Base-by-base conservation (phyloP, 2,888 invertebrate genomes). In the Andrena minutula region DNA sequence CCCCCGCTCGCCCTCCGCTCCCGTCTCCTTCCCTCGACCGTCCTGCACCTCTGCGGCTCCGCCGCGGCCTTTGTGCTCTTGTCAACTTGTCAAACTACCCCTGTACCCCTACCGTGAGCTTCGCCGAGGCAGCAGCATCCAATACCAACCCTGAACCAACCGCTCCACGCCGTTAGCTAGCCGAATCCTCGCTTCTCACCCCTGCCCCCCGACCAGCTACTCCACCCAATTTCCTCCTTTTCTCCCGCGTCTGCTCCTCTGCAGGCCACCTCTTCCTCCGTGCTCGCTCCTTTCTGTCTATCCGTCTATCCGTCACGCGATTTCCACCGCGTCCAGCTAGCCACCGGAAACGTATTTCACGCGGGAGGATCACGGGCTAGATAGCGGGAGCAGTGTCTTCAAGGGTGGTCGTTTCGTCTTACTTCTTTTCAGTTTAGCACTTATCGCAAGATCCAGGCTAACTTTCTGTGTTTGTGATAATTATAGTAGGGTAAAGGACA, bases 11-110 rank as follows among this genome's bases (percentile, higher is more conserved):
- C n/a, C 10, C 47, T 35, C 32, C 47, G 20, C 5, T 7, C 4
- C 16, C 41, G 61, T 56, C 53, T 41, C 79, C 49, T 64, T 69
- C 90, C 81, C 73, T 71, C 78, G 81, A 78, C 85, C 80, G 64
- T 61, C 83, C 81, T 79, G 83, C 87, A 73, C 85, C 87, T 87
- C 77, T 83, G 86, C 85, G 88, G 82, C 81, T 88, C 89, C 89
- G 87, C 88, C 94, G 93, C 94, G 94, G 95, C 92, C 93, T 93
- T 93, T 94, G 93, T 94, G 91, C 93, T 93, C 94, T 91, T 93
- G 94, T 94, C 93, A 93, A 94, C 90, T 93, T 94, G 94, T 94
- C 94, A 94, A 94, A 93, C 93, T 92, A 92, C 92, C 93, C 93
- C 93, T 92, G 88, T 92, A 92, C 92, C 93, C 93, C 93, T 92